phyloP scores from a whole-genome alignment of 2,888 invertebrate species.

The Orchesella flavescens region DNA sequence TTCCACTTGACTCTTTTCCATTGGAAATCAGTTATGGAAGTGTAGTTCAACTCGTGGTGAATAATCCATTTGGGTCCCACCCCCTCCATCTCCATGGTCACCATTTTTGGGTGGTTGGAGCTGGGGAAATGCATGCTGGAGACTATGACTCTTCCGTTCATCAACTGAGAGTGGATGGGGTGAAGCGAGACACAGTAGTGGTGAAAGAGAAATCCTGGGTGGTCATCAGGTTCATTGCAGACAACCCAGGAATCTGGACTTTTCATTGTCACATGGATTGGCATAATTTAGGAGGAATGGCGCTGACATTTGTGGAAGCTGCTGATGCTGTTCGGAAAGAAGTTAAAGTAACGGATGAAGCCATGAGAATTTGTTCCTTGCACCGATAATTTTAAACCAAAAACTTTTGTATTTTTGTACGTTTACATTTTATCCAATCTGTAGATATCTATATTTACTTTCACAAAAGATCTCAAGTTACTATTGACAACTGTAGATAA shows the following conservation, averaged over 20 bases:
- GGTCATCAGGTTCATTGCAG: conserved; percentile 53
- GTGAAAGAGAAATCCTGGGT: conserved; percentile 1
- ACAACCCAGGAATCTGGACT: conserved; percentile 64
- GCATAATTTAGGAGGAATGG: conserved; percentile 62
- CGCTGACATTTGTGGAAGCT: conserved; percentile 39
- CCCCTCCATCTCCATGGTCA: conserved; percentile 68
- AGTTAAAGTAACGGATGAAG: conserved; percentile 35
- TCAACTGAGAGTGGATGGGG: conserved; percentile 10
- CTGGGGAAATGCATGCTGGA: conserved; percentile 43
- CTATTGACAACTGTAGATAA: no score
- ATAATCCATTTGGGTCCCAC: conserved; percentile 28
- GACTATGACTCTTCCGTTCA: conserved; percentile 51
- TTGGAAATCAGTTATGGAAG: conserved; percentile 24
- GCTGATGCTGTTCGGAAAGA: conserved; percentile 14
- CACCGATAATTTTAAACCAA: conserved; percentile 1
- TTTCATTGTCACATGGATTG: conserved; percentile 66
- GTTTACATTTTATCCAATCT: no score
- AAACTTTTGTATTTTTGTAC: no score
- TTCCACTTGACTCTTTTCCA: conserved; percentile 22
- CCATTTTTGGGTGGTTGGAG: conserved; percentile 65
- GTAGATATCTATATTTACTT: no score
- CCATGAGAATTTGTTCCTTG: conserved; percentile 39
- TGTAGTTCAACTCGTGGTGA: conserved; percentile 60
- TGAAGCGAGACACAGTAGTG: conserved; percentile 53
- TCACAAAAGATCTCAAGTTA: no score